Conservation (phyloP, 2,113 vertebrate species). For the Dermatemys mawii region DNA sequence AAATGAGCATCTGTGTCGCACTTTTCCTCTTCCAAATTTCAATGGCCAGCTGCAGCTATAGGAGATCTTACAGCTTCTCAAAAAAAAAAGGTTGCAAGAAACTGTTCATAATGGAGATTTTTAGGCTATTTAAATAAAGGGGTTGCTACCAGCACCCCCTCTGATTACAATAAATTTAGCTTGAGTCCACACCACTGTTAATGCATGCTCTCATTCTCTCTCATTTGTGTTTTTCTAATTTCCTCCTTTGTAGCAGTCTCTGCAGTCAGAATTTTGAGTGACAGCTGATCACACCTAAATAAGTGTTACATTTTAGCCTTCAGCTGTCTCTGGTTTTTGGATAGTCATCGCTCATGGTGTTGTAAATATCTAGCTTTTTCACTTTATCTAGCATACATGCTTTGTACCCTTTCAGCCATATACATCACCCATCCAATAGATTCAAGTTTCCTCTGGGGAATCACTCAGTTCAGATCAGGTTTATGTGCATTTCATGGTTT, state of each 20-base stretch:
- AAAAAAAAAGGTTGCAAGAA: neutral
- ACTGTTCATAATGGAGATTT: neutral
- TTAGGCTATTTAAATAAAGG: neutral
- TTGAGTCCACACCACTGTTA: neutral
- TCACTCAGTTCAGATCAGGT: constrained; percentile 17
- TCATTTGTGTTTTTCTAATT: neutral
- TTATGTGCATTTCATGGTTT: constrained; percentile 23
- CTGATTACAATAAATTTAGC: neutral
- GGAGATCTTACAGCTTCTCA: neutral
- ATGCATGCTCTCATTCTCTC: constrained; percentile 16
- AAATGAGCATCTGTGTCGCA: neutral
- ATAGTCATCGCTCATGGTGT: neutral
- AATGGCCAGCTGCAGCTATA: neutral
- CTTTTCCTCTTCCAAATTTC: neutral
- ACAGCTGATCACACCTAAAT: neutral
- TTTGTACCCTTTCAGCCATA: constrained; percentile 24
- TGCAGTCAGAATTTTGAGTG: neutral
- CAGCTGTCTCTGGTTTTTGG: neutral
- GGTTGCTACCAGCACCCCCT: neutral
- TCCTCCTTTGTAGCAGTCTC: neutral
- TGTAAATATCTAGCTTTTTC: neutral
- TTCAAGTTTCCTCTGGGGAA: constrained; percentile 4
- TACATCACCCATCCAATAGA: neutral
- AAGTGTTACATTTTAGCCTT: neutral
- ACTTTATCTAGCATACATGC: neutral